phyloP scores from a whole-genome alignment of 2,888 invertebrate species.

The Boloria selene region DNA sequence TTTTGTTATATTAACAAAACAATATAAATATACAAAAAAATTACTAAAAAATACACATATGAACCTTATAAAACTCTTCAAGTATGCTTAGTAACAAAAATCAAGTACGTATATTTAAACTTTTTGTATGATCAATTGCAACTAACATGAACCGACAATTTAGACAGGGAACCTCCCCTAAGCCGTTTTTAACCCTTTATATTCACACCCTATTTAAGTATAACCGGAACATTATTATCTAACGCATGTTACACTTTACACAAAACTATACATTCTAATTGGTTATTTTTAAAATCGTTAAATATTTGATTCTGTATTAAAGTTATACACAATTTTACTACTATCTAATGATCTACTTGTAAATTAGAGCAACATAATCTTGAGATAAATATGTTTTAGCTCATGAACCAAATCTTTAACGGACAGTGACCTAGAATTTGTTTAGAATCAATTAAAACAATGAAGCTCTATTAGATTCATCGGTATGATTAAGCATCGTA shows the following conservation, averaged over 20 bases:
- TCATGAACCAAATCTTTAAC: conserved; percentile 18
- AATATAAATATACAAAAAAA: no score
- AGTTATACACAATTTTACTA: no score
- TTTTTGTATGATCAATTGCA: conserved; percentile 19
- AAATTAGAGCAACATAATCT: conserved; percentile 9
- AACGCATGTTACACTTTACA: conserved; percentile 32
- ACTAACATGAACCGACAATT: conserved; percentile 44
- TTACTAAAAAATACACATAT: no score
- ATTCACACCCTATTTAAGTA: conserved; percentile 67
- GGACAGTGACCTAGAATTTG: conserved; percentile 32
- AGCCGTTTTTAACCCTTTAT: conserved; percentile 70
- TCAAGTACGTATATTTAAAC: neutral
- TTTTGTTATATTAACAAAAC: no score
- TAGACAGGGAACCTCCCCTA: conserved; percentile 63
- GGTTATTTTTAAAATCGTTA: neutral
- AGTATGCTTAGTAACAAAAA: neutral
- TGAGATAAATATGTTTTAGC: neutral
- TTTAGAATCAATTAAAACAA: conserved; percentile 33
- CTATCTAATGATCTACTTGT: neutral
- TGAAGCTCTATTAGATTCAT: conserved; percentile 68
- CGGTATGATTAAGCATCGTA: conserved; percentile 64
- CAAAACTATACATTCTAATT: conserved; percentile 19
- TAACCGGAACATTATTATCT: conserved; percentile 46
- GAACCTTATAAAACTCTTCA: no score
- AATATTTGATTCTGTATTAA: no score